These are phyloP conservation scores for Ceratina japonica DNA, from an alignment of 1,140 invertebrate species.

Conservation along the genomic window DNA sequence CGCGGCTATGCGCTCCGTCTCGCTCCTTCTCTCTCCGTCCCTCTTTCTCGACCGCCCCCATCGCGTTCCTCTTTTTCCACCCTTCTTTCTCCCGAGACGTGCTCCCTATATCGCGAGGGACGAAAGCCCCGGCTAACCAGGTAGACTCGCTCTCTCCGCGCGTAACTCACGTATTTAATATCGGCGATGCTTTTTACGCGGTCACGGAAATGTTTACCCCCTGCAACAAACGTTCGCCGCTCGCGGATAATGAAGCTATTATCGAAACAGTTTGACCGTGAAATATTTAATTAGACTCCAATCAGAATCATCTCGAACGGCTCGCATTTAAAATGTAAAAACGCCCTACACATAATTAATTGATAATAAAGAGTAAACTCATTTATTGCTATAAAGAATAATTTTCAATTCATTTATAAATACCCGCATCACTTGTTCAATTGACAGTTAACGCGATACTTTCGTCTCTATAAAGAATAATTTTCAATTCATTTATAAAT, in stretches of 20 bases:
- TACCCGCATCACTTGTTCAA: too few species aligned
- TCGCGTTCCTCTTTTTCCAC: slow-evolving; percentile 15
- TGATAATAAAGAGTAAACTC: too few species aligned
- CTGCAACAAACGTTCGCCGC: background rate
- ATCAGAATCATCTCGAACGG: too few species aligned
- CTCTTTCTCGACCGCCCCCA: slow-evolving; percentile 8
- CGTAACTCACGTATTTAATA: slow-evolving; percentile 37
- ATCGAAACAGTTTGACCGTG: background rate
- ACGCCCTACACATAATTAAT: too few species aligned
- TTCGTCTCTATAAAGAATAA: background rate
- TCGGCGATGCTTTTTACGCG: slow-evolving; percentile 33
- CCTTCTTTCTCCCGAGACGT: slow-evolving; percentile 47
- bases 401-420: background rate
- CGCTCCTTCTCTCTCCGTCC: background rate
- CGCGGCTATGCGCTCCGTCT: slow-evolving; percentile 44
- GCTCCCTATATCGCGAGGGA: slow-evolving; percentile 40
- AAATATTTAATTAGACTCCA: background rate
- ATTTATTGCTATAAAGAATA: too few species aligned
- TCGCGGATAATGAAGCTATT: background rate
- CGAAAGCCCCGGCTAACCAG: slow-evolving; percentile 38
- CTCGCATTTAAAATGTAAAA: too few species aligned
- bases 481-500: background rate
- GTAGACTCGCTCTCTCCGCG: slow-evolving; percentile 26
- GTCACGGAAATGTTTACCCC: background rate
- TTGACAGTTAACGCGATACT: background rate